Conservation (phyloP, 2,888 invertebrate species). For the Pegoplata infirma region DNA sequence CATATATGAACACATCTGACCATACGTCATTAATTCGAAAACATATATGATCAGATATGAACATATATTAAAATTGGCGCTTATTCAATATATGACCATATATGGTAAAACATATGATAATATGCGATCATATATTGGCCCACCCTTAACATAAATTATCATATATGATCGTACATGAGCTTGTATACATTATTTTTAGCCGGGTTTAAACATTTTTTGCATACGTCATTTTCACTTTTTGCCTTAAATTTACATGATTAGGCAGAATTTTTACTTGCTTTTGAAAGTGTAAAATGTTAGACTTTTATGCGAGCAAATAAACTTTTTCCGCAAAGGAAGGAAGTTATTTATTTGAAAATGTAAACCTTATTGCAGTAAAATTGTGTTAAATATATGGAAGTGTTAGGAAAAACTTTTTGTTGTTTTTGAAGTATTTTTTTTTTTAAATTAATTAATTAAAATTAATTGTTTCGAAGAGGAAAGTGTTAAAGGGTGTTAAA, state of each 20-base stretch:
- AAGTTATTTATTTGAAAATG: slow-evolving; percentile 36
- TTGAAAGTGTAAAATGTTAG: neutral
- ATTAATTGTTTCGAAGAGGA: slow-evolving; percentile 35
- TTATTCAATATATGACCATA: no score
- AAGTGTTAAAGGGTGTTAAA: neutral
- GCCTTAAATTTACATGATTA: neutral
- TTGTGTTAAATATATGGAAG: slow-evolving; percentile 30
- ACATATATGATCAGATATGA: no score
- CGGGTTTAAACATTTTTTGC: no score
- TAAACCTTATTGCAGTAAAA: slow-evolving; percentile 1
- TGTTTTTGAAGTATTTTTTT: slow-evolving; percentile 21
- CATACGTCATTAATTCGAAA: no score
- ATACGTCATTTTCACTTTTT: neutral
- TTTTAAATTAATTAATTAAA: slow-evolving; percentile 37
- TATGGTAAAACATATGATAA: no score
- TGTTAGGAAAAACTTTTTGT: slow-evolving; percentile 4
- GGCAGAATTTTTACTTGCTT: neutral
- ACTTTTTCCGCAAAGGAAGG: slow-evolving; percentile 32
- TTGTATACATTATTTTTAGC: no score
- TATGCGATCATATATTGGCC: no score
- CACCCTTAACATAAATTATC: no score
- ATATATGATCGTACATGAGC: no score
- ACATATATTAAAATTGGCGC: no score
- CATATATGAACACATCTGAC: no score
- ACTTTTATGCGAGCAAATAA: neutral